Base-by-base conservation (phyloP, 2,888 invertebrate species). In the Torymus auratus region DNA sequence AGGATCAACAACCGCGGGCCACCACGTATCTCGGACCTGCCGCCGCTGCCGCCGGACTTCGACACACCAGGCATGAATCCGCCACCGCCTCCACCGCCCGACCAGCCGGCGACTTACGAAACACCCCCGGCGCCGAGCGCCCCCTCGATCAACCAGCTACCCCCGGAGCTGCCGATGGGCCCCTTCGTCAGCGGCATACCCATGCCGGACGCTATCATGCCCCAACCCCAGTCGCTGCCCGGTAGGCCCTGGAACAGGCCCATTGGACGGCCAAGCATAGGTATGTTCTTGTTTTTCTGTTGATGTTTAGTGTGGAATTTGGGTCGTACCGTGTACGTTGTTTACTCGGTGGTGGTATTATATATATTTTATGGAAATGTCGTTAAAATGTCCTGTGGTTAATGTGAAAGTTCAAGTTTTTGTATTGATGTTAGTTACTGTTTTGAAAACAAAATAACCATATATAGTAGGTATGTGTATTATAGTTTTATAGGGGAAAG, bases 1-100 rank as follows among this genome's bases (percentile, higher is more conserved):
- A 91, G 97, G 82, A 97, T 98, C 15, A 98, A 98, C 87, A 97
- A 98, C 88, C 92, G 98, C 80, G 97, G 97, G 0, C 98, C 97
- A 0, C 97, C 97, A 0, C 93, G 96, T 83, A 95, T 97, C 84
- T 94, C 96, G 0, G 96, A 96, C 85, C 93, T 95, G 0, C 95
- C 95, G 61, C 94, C 94, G 0, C 85, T 96, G 50, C 94, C 94
- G 0, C 93, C 94, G n/a, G 94, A 95, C 81, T 94, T 94, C 83
- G 94, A 95, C 85, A 90, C 92, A 0, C 92, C 93, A 0, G 91
- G 92, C 12, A 92, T 92, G 85, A 92, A 85, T 85, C 91, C 92
- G 23, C 92, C 91, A 0, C 91, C 92, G 0, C 93, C 92, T 17
- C 91, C 91, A 0, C 91, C 92, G 0, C 93, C 94, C 0, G 88